phyloP scores from a whole-genome alignment of 1,140 invertebrate genomes.

The Ladona fulva region DNA sequence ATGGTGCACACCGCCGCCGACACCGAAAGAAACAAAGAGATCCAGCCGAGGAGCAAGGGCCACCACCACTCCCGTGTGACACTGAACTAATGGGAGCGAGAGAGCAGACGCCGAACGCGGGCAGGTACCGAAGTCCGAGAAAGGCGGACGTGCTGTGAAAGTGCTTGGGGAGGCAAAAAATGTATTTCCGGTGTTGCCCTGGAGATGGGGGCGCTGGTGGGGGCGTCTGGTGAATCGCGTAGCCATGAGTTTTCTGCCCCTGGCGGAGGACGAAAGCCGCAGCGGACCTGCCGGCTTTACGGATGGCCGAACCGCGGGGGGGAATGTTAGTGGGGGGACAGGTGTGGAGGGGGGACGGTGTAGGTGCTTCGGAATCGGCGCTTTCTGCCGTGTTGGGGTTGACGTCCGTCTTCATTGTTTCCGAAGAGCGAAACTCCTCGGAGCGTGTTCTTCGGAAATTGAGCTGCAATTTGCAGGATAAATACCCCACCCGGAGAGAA shows the following conservation, averaged over 20 bases:
- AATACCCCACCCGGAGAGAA: too few relatives aligned
- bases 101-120: neutral
- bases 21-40: neutral
- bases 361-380: neutral
- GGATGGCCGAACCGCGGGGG: neutral
- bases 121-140: neutral
- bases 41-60: neutral
- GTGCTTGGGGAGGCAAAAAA: neutral
- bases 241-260: neutral
- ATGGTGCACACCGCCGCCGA: neutral
- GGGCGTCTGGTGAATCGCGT: neutral
- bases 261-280: neutral
- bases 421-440: neutral
- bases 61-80: neutral
- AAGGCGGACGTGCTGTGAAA: neutral
- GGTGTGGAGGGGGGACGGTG: neutral
- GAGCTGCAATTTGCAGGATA: too few relatives aligned
- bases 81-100: neutral
- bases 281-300: neutral
- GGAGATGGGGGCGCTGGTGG: neutral
- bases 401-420: neutral
- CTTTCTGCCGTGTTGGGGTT: neutral
- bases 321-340: neutral
- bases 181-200: neutral
- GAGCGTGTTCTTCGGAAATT: neutral